Conservation (phyloP, 2,797 vertebrate genomes). For the Hypotaenidia okinawae region DNA sequence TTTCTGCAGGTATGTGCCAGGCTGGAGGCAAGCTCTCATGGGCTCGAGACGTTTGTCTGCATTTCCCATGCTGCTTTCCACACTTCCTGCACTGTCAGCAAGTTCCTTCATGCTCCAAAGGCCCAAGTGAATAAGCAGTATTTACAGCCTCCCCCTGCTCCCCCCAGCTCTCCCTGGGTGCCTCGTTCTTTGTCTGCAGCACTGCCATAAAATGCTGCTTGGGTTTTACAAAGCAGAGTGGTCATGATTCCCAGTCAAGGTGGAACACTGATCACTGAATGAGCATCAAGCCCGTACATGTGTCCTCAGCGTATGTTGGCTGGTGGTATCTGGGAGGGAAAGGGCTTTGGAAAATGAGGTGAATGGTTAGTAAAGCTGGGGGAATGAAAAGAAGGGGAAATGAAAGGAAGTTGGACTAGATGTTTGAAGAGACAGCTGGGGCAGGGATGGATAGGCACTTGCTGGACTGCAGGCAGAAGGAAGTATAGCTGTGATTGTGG, state of each 20-base stretch:
- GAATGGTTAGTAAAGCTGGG: background rate
- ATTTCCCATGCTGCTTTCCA: background rate
- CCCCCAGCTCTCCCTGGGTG: background rate
- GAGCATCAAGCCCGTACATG: accelerated
- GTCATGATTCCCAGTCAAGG: background rate
- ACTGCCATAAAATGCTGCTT: background rate
- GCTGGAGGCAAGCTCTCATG: background rate
- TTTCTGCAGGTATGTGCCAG: background rate
- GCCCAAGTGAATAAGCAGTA: background rate
- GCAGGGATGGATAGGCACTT: background rate
- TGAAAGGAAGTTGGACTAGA: background rate
- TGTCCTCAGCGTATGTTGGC: background rate
- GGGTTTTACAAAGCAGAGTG: background rate
- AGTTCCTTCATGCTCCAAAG: conserved; percentile 50
- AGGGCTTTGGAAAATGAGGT: background rate
- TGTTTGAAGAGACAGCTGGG: background rate
- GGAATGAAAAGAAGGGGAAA: background rate
- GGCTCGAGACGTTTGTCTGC: background rate
- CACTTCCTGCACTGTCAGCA: conserved; percentile 16
- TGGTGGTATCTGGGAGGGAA: background rate
- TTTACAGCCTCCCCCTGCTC: background rate
- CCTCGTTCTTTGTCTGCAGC: background rate
- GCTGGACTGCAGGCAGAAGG: background rate
- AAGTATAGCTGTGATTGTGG: background rate
- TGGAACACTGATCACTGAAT: background rate